phyloP scores from a whole-genome alignment of 2,888 invertebrate species.

The Eledone cirrhosa region DNA sequence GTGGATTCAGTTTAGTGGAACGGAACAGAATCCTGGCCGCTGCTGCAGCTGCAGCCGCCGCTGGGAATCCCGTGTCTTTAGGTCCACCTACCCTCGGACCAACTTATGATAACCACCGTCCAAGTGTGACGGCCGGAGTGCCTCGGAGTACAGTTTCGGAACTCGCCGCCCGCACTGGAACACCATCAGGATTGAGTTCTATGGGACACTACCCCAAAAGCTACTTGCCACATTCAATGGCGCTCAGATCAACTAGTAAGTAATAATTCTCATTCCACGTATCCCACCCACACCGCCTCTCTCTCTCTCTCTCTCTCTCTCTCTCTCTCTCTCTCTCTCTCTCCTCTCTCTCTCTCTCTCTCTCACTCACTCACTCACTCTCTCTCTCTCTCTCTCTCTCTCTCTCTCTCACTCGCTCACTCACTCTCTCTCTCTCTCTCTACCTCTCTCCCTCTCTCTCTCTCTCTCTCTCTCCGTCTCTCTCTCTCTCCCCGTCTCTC shows the following conservation, averaged over 20 bases:
- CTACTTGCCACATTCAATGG: slow-evolving; percentile 21
- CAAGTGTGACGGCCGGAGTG: slow-evolving; percentile 7
- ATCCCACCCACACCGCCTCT: not conserved
- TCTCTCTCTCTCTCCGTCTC: not conserved
- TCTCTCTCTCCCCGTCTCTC: not conserved
- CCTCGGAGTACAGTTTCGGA: slow-evolving; percentile 26
- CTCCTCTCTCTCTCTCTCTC: not conserved
- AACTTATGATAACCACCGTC: slow-evolving; percentile 14
- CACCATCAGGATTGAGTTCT: slow-evolving; percentile 15
- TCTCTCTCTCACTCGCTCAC: not conserved
- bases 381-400: not conserved
- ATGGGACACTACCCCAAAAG: slow-evolving; percentile 22
- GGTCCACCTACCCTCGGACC: slow-evolving; percentile 12
- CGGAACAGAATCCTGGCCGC: slow-evolving; percentile 16
- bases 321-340: too few species aligned
- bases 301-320: too few species aligned
- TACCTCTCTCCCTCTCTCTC: not conserved
- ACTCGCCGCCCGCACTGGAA: slow-evolving; percentile 18
- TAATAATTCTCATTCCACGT: not conserved
- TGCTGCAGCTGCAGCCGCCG: not conserved
- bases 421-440: not conserved
- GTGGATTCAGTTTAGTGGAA: slow-evolving; percentile 21
- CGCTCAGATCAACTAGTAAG: slow-evolving; percentile 21
- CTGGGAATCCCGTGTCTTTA: not conserved
- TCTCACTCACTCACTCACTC: not conserved